Base-by-base conservation (phyloP, 2,797 vertebrate species). In the Silurus aristotelis region DNA sequence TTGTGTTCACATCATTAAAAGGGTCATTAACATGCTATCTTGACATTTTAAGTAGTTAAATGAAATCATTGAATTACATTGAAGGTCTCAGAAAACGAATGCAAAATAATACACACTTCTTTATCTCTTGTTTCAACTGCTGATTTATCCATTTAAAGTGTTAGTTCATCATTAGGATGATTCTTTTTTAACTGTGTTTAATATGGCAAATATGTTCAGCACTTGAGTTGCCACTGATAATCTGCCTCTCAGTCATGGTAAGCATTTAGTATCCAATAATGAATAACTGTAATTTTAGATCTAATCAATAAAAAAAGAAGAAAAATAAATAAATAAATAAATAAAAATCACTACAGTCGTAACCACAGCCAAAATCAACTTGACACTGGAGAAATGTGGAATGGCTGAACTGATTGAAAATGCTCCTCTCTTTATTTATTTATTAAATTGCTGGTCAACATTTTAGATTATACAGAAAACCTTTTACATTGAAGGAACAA, bases 31-130 rank as follows among this genome's bases (percentile, higher is more conserved):
- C 20, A 76, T 82, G 70, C 70, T 78, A 58, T 46, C 84, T 60
- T 85, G 70, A 82, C 79, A 85, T 85, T 85, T 82, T 6, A 64
- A 82, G 61, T 82, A 80, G 31, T 52, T 76, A 72, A 82, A 63
- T 67, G 52, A 81, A 80, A 70, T 56, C 83, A 77, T 52, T 84
- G 7, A 55, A 71, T 70, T 81, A 79, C 58, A 3, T 56, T 38
- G 38, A 38, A 61, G 38, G 14, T 79, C 58, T 6, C 17, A 25
- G 78, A 80, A 46, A 80, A 25, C 17, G 6, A 48, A 79, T 15
- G 56, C 7, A 25, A 56, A n/a, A 76, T 38, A 27, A 10, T 58
- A 58, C 12, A 14, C 61, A 25, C 60, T 61, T 10, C 38, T 63
- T 79, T n/a, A n/a, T 43, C 58, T 80, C 22, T 46, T 46, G 38